Base-by-base conservation (phyloP, 2,797 vertebrate species). In the Hylomyscus alleni region DNA sequence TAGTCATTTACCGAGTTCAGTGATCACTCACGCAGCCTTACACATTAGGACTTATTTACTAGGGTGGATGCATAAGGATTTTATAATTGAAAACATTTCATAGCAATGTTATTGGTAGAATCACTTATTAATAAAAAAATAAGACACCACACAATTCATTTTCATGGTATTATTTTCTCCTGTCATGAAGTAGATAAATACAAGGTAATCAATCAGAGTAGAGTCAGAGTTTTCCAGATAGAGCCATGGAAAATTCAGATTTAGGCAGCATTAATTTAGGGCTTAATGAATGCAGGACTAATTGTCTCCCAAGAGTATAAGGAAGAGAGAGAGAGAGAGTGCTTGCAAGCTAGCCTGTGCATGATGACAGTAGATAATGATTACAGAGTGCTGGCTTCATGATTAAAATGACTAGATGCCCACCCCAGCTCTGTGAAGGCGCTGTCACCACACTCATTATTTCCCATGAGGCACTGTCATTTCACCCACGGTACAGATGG, bases 271-370 rank as follows among this genome's bases (percentile, higher is more conserved):
- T 94, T 76, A 73, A 89, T 94, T 93, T 88, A 93, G 56, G 29
- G 72, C 40, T 95, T 94, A 92, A 89, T 89, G 89, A 84, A 93
- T 93, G 89, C 60, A 86, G 62, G 67, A 76, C 92, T 97, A 87
- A 89, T 86, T 94, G 56, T 91, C 34, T 94, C 24, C 56, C 69
- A 47, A 95, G 86, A 87, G 26, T 34, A 31, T 4, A 76, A 56
- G 15, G n/a, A 75, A 81, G 13, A 90, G 81, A 89, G 15, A 88
- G 56, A 56, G 87, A 88, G 4, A 69, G 6, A 4, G 34, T 47
- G 65, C 0, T 40, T 90, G 40, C 24, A 87, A 78, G 75, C 34
- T 19, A 84, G 47, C n/a, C 20, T 20, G 19, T n/a, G 77, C 67
- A 80, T 78, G 82, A 60, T 78, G 34, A 60, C 65, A 88, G 26